A percentile compares a stretch with the other conserved stretches of the same genome.
Conservation (phyloP, 2,888 invertebrate species). For the Ashinkailepas kermadecensis region DNA sequence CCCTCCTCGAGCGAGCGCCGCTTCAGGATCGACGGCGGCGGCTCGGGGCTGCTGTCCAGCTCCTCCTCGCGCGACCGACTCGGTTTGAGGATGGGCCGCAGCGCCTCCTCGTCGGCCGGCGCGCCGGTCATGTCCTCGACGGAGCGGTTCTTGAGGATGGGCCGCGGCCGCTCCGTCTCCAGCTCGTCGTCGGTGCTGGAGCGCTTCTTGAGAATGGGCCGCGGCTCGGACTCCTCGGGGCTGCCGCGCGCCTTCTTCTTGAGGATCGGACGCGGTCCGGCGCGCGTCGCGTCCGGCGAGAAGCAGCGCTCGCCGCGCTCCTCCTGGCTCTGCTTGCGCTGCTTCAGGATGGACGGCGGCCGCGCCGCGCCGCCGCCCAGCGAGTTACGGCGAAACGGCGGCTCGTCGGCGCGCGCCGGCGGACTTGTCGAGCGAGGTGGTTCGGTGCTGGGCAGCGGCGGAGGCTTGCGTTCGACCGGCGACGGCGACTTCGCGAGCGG, state of each 20-base stretch:
- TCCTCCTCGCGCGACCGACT: constrained; percentile 83
- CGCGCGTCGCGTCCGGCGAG: constrained; percentile 52
- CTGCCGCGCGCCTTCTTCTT: constrained; percentile 77
- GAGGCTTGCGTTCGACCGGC: constrained; percentile 7
- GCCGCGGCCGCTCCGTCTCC: constrained; percentile 63
- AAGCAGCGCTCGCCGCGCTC: constrained; percentile 53
- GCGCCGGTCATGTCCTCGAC: constrained; percentile 41
- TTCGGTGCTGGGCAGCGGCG: background rate
- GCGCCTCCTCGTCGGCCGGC: constrained; percentile 30
- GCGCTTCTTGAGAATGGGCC: constrained; percentile 80
- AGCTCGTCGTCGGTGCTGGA: constrained; percentile 61
- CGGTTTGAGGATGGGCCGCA: constrained; percentile 43
- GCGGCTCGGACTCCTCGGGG: constrained; percentile 53
- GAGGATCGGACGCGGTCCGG: constrained; percentile 56
- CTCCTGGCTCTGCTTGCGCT: constrained; percentile 56
- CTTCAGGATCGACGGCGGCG: constrained; percentile 70
- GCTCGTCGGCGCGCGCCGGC: background rate
- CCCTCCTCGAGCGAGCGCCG: constrained; percentile 63
- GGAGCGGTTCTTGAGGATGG: constrained; percentile 67
- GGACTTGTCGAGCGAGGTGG: constrained; percentile 16
- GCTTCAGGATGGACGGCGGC: constrained; percentile 46
- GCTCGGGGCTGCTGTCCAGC: constrained; percentile 72
- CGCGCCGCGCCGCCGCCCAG: constrained; percentile 45
- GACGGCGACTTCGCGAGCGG: background rate
- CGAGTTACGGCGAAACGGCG: constrained; percentile 27